Evolutionary conservation across 2,888 invertebrate genomes (phyloP).

Genomic region (Habroteleia sp.): DNA sequence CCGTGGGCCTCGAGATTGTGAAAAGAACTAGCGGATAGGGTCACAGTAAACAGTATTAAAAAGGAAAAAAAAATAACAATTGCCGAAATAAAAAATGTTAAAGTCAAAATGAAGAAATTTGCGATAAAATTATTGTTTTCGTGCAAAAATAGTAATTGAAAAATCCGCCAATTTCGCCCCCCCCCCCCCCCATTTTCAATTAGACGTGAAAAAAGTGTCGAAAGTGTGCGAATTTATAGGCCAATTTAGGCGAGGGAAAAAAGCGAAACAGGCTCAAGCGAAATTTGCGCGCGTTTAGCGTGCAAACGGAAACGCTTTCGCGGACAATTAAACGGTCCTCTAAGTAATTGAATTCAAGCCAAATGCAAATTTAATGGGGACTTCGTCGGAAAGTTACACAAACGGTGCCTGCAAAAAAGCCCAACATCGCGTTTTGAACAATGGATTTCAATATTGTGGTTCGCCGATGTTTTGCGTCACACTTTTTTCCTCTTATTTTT

Average conservation of each 20-base stretch:
- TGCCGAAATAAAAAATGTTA: too few species aligned
- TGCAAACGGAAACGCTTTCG: slow-evolving; percentile 53
- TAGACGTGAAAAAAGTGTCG: slow-evolving; percentile 25
- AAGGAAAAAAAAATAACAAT: too few species aligned
- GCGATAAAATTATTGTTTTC: too few species aligned
- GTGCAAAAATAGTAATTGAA: too few species aligned
- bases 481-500: slow-evolving; percentile 19
- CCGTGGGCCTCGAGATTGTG: too few species aligned
- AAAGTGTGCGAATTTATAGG: slow-evolving; percentile 39
- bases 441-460: slow-evolving; percentile 63
- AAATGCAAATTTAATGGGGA: slow-evolving; percentile 65
- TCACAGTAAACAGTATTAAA: too few species aligned
- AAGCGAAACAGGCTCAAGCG: slow-evolving; percentile 24
- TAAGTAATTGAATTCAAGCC: slow-evolving; percentile 65
- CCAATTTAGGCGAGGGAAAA: slow-evolving; percentile 29
- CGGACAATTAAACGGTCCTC: slow-evolving; percentile 63
- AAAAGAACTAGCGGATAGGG: too few species aligned
- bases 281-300: slow-evolving; percentile 38
- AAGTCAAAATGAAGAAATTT: too few species aligned
- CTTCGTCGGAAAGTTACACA: slow-evolving; percentile 55
- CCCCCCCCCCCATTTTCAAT: too few species aligned
- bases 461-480: slow-evolving; percentile 40
- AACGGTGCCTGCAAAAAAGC: slow-evolving; percentile 40
- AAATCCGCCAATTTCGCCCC: too few species aligned
- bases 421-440: slow-evolving; percentile 55